Evolutionary conservation across 92 coral and sea anemone genomes (phyloP), one percentile per base, ranked within the genome.

Genomic region (Phenganax stokvisi): DNA sequence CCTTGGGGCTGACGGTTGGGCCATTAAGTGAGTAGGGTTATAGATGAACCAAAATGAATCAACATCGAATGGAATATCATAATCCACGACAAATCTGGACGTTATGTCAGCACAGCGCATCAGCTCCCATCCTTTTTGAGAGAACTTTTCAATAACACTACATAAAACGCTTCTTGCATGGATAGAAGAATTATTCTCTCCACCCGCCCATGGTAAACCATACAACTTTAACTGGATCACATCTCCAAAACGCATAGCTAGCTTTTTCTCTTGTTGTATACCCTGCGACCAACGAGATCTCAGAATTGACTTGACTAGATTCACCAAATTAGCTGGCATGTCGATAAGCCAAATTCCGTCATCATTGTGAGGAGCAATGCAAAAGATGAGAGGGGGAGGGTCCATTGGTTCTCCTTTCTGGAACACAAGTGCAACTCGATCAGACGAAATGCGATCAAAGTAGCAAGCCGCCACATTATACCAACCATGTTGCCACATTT

Each of bases 401-500:
- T 76, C 83, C 16, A 29, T 51, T 3, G 88, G 84, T 62, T 81
- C 62, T 9, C 84, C 47, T 59, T 76, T 70, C n/a, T 81, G 83
- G 71, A 88, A 88, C 9, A 81, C 64, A 27, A 88, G 10, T 60
- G 81, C 57, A 28, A 75, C 76, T 70, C 82, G 85, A 52, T 88
- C 88, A 8, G 86, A 76, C 3, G 55, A 59, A 16, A 61, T 68
- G 37, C 88, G 83, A 13, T 80, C 75, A 53, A 85, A 71, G 62
- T 76, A 74, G 72, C 85, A 58, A 60, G 84, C 84, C 10, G 86
- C 88, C 62, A 85, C 37, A 7, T 80, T 74, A 44, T 17, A 57
- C 90, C 90, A 88, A 74, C 90, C 88, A 54, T 88, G 80, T 6
- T 62, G 30, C 79, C 81, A 88, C 57, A 88, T 71, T 30, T 76